phyloP scores from a whole-genome alignment of 2,113 vertebrate species.

The Trochalopteron elliotii region DNA sequence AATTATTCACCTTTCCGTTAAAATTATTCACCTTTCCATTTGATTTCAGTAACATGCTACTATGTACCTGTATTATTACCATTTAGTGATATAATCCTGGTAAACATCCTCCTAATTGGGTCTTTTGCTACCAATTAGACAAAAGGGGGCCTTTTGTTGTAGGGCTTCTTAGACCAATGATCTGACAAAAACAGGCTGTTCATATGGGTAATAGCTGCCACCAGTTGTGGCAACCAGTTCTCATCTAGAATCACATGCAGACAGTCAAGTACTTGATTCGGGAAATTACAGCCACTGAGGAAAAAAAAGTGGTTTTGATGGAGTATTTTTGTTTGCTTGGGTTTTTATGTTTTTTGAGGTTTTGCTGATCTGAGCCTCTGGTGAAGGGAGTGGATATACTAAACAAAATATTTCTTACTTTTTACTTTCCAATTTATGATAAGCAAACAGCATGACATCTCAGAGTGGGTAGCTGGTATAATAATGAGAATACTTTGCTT shows the following conservation, averaged over 20 bases:
- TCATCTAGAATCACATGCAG: neutral
- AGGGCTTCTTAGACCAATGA: neutral
- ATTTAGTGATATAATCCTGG: neutral
- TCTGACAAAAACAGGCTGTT: conserved; percentile 9
- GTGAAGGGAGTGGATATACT: neutral
- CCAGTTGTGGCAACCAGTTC: neutral
- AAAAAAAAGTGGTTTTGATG: neutral
- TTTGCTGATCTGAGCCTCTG: neutral
- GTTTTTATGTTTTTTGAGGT: accelerated
- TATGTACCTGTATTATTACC: neutral
- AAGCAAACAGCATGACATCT: neutral
- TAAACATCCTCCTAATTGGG: neutral
- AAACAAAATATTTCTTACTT: neutral
- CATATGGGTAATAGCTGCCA: neutral
- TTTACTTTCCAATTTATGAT: neutral
- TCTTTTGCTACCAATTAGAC: neutral
- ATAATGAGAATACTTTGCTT: neutral
- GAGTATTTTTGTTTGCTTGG: neutral
- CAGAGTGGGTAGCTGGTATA: neutral
- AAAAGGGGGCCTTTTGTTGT: neutral
- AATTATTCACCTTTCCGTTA: neutral
- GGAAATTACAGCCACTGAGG: neutral
- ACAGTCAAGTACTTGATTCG: neutral
- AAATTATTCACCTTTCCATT: neutral
- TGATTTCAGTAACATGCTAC: neutral